phyloP scores from a whole-genome alignment of 2,888 invertebrate genomes.

The Penaeus monodon region DNA sequence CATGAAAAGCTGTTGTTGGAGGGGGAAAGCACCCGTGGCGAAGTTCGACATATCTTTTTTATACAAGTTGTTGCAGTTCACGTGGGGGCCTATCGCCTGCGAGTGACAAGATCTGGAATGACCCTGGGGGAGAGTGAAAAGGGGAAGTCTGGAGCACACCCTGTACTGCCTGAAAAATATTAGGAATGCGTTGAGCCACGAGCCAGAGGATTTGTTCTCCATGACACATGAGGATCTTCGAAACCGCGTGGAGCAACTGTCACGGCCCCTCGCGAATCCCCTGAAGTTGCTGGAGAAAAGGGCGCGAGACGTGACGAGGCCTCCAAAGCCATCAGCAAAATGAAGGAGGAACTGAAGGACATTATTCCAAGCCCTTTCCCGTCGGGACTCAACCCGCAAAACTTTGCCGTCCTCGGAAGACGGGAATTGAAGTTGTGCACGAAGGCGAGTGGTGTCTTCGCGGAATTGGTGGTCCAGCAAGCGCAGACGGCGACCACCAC shows the following conservation, averaged over 20 bases:
- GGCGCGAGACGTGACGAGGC: not conserved
- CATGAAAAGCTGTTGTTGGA: not conserved
- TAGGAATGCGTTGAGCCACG: not conserved
- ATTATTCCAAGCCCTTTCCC: not conserved
- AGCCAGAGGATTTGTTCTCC: not conserved
- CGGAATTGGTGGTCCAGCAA: not conserved
- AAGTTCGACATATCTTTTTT: not conserved
- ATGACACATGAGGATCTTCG: not conserved
- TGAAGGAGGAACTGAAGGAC: not conserved
- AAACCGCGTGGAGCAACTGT: not conserved
- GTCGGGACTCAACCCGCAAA: not conserved
- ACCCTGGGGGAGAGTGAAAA: not conserved
- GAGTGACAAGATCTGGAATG: not conserved
- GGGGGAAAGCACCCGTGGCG: no score
- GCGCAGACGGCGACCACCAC: not conserved
- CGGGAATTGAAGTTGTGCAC: not conserved
- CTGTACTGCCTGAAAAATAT: not conserved
- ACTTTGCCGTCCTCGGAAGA: not conserved
- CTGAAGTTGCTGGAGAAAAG: not conserved
- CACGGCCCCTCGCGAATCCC: no score
- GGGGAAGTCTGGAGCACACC: not conserved
- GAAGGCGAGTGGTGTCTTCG: no score
- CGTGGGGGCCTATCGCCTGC: not conserved
- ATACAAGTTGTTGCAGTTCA: constrained; percentile 6
- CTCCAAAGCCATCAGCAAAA: not conserved